Percentiles rank a stretch among this genome's conserved stretches.
phyloP scores from a whole-genome alignment of 2,113 vertebrate genomes.

The Lagopus leucura region DNA sequence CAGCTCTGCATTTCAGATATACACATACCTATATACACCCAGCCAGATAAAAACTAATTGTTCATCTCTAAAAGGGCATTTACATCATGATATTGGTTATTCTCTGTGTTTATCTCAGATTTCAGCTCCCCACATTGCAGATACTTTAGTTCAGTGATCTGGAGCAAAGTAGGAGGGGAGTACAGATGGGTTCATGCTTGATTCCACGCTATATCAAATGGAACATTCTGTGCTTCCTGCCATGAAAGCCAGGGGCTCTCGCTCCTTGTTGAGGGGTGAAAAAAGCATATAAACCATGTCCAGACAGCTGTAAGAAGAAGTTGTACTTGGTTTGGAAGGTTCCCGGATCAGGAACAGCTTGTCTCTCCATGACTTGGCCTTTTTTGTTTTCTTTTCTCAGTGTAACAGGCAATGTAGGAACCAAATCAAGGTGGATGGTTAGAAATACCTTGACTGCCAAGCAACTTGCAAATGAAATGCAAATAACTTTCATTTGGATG shows the following conservation, averaged over 20 bases:
- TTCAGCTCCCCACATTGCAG: not conserved
- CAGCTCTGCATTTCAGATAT: not conserved
- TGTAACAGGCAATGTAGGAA: not conserved
- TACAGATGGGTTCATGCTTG: not conserved
- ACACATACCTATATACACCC: rapidly evolving
- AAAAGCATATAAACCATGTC: not conserved
- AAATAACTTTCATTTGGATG: not conserved
- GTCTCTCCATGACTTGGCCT: not conserved
- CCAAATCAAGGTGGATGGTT: rapidly evolving
- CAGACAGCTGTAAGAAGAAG: not conserved
- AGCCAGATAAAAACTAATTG: not conserved
- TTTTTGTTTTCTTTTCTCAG: not conserved
- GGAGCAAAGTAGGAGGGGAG: not conserved
- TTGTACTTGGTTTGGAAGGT: not conserved
- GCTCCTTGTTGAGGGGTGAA: rapidly evolving
- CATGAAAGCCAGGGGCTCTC: not conserved
- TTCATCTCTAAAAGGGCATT: not conserved
- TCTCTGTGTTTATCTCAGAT: not conserved
- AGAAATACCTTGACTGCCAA: not conserved
- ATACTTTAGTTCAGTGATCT: not conserved
- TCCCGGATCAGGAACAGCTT: not conserved
- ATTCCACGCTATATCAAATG: rapidly evolving
- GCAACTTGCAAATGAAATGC: not conserved
- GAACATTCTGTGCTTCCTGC: rapidly evolving
- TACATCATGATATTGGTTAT: not conserved